Percentiles rank a stretch among this genome's conserved stretches.
These are phyloP conservation scores for Enteromius unitaeniatus DNA, from an alignment of 2,797 vertebrate genomes.

Conservation along the genomic window DNA sequence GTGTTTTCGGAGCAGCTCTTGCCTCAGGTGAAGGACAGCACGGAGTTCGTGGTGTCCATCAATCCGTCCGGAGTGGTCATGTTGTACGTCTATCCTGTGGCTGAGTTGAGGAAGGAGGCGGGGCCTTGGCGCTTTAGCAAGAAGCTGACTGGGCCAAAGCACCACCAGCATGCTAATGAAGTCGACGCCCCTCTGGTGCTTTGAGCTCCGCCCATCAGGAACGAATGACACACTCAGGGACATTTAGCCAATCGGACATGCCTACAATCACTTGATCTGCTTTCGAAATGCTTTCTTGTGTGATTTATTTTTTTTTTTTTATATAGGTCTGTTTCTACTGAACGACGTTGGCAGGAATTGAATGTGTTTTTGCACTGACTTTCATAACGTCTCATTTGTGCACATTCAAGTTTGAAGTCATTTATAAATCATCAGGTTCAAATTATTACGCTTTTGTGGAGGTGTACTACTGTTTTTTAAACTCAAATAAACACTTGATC, in stretches of 20 bases:
- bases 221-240: conserved; percentile 12
- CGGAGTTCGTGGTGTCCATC: conserved; percentile 83
- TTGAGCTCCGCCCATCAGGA: background rate
- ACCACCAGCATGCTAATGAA: conserved; percentile 10
- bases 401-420: background rate
- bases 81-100: conserved; percentile 83
- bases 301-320: background rate
- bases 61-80: conserved; percentile 93
- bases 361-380: background rate
- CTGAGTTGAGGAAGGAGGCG: conserved; percentile 8
- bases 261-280: background rate
- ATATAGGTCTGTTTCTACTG: background rate
- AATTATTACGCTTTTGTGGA: background rate
- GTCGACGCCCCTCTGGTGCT: conserved; percentile 2
- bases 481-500: conserved; percentile 1
- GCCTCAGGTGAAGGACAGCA: conserved; percentile 73
- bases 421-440: background rate
- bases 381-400: background rate
- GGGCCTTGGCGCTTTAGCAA: conserved; percentile 1
- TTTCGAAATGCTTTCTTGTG: background rate
- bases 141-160: conserved; percentile 2
- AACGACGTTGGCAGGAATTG: no score
- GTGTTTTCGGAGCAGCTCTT: conserved; percentile 76
- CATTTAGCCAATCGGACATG: background rate
- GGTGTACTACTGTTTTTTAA: background rate